Conservation (phyloP, 1,140 invertebrate genomes). For the Delia radicum region DNA sequence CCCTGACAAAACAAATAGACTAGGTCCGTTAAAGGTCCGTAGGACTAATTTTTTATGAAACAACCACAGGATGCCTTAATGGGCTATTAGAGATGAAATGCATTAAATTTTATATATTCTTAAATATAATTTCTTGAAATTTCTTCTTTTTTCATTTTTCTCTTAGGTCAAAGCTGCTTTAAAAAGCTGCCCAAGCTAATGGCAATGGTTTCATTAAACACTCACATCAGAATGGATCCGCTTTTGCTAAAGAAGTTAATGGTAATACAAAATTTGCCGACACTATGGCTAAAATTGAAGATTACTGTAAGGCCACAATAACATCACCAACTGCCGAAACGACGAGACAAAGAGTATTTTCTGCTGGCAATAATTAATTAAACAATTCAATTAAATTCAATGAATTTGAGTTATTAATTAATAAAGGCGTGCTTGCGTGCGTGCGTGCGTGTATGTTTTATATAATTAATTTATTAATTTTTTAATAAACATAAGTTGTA, state of each 20-base stretch:
- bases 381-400: conserved; percentile 25
- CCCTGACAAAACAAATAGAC: too few relatives aligned
- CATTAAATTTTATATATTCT: too few relatives aligned
- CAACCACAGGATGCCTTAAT: too few relatives aligned
- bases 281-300: conserved; percentile 38
- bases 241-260: conserved; percentile 33
- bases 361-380: conserved; percentile 36
- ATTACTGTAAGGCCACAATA: conserved; percentile 3
- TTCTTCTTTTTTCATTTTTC: background rate
- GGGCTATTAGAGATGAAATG: too few relatives aligned
- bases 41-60: too few relatives aligned
- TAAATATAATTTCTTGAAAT: too few relatives aligned
- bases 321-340: conserved; percentile 30
- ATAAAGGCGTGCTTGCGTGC: background rate
- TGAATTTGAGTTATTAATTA: background rate
- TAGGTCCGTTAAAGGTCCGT: too few relatives aligned
- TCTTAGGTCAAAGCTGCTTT: conserved; percentile 43
- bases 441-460: background rate
- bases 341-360: conserved; percentile 44
- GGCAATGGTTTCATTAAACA: background rate
- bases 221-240: background rate
- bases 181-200: conserved; percentile 32
- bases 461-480: background rate
- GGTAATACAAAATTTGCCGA: conserved; percentile 27
- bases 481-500: conserved; percentile 2